A percentile compares a stretch with the other conserved stretches of the same genome.
Evolutionary conservation across 1,140 invertebrate species (phyloP).

Genomic region (Listronotus bonariensis): DNA sequence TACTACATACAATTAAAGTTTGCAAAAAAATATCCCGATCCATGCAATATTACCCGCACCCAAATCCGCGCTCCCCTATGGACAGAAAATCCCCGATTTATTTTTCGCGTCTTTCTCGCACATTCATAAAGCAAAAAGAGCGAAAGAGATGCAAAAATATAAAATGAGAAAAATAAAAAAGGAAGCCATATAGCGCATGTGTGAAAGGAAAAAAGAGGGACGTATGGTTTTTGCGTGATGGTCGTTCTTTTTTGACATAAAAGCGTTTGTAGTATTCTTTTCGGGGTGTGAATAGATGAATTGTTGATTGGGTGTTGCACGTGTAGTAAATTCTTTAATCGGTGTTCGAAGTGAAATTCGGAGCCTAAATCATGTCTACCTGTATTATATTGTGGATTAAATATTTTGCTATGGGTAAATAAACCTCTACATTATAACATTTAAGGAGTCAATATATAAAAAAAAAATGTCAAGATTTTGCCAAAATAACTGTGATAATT

Average conservation of each 20-base stretch:
- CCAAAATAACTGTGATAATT: too few species aligned
- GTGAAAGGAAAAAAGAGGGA: constrained; percentile 37
- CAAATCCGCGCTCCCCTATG: constrained; percentile 31
- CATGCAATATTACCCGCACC: constrained; percentile 15
- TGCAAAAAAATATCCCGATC: background rate
- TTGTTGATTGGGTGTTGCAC: background rate
- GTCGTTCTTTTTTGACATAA: constrained; percentile 30
- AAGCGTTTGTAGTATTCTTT: constrained; percentile 32
- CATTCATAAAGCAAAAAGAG: constrained; percentile 31
- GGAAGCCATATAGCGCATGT: constrained; percentile 46
- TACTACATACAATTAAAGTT: too few species aligned
- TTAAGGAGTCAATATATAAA: too few species aligned
- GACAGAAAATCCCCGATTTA: constrained; percentile 34
- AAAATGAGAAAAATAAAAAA: constrained; percentile 46
- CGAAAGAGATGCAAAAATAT: constrained; percentile 37
- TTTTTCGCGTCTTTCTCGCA: constrained; percentile 38
- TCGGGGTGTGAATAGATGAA: constrained; percentile 11
- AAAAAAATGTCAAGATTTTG: too few species aligned
- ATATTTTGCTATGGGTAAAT: too few species aligned
- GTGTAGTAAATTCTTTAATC: too few species aligned
- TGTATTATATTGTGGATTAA: too few species aligned
- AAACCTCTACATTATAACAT: too few species aligned
- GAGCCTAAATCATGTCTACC: too few species aligned
- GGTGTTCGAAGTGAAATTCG: too few species aligned
- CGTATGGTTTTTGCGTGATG: constrained; percentile 13